Evolutionary conservation across 2,113 vertebrate genomes (phyloP).

Genomic region (Callospermophilus lateralis): DNA sequence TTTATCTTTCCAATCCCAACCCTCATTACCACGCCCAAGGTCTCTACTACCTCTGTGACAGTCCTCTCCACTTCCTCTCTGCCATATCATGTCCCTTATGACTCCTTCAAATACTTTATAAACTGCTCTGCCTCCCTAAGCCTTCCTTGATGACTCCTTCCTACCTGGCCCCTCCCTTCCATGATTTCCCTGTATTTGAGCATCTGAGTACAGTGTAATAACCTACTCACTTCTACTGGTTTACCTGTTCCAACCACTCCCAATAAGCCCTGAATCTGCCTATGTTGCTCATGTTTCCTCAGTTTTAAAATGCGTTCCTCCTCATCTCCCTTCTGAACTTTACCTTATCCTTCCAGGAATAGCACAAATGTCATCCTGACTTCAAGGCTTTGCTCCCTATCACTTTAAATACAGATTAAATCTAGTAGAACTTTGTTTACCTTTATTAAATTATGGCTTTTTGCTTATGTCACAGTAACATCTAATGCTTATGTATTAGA

Average conservation of each 20-base stretch:
- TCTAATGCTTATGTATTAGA: neutral
- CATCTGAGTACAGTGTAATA: neutral
- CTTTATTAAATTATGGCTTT: conserved; percentile 7
- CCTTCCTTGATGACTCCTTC: neutral
- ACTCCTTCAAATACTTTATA: neutral
- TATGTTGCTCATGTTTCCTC: neutral
- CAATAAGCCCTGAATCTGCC: neutral
- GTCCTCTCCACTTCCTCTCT: neutral
- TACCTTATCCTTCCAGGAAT: neutral
- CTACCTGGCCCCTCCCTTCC: neutral
- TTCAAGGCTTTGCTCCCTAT: neutral
- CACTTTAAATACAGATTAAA: neutral
- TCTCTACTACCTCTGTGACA: neutral
- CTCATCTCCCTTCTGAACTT: neutral
- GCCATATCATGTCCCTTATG: neutral
- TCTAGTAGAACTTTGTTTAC: neutral
- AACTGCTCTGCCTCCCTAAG: neutral
- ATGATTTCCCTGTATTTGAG: neutral
- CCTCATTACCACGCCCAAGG: neutral
- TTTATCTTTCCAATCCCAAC: neutral
- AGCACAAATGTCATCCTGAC: neutral
- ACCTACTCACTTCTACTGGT: neutral
- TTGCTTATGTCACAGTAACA: neutral
- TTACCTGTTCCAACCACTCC: neutral
- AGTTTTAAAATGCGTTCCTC: neutral